Percentiles rank a stretch among this genome's conserved stretches.
These are phyloP conservation scores for Epinotia bilunana DNA, from an alignment of 2,888 invertebrate species.

Conservation along the genomic window DNA sequence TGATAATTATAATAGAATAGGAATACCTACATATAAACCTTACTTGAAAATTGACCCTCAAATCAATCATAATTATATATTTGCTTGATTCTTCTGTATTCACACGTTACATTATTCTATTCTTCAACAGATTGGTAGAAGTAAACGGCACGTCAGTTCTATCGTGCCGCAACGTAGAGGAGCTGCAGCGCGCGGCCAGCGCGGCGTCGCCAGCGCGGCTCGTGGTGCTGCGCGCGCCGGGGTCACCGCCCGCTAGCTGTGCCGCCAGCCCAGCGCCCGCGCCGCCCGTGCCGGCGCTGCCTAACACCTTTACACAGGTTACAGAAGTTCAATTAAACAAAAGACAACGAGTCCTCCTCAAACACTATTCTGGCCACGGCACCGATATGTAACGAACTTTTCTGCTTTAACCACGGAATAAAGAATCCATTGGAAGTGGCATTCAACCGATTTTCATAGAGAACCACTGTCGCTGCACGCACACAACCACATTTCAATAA, in stretches of 20 bases:
- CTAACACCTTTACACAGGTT: constrained; percentile 68
- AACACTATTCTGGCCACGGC: too few relatives aligned
- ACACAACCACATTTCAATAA: too few relatives aligned
- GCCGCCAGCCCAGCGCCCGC: constrained; percentile 67
- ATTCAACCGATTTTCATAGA: too few relatives aligned
- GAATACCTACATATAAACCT: too few relatives aligned
- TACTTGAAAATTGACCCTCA: too few relatives aligned
- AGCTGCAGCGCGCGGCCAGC: constrained; percentile 87
- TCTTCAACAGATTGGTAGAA: constrained; percentile 87
- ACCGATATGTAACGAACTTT: neutral
- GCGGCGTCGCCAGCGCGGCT: constrained; percentile 86
- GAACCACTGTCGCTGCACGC: too few relatives aligned
- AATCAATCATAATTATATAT: too few relatives aligned
- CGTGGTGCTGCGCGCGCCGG: constrained; percentile 81
- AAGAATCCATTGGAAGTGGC: too few relatives aligned
- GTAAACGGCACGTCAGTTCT: constrained; percentile 91
- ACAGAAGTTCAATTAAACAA: neutral
- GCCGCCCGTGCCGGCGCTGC: constrained; percentile 48
- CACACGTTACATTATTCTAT: neutral
- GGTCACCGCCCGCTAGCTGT: constrained; percentile 42
- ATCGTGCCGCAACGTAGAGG: constrained; percentile 88
- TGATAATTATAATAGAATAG: too few relatives aligned
- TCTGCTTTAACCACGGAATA: too few relatives aligned
- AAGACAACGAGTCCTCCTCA: neutral
- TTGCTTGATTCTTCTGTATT: too few relatives aligned